These are phyloP conservation scores for Amazona guildingii DNA, from an alignment of 2,113 vertebrate species.

Conservation along the genomic window DNA sequence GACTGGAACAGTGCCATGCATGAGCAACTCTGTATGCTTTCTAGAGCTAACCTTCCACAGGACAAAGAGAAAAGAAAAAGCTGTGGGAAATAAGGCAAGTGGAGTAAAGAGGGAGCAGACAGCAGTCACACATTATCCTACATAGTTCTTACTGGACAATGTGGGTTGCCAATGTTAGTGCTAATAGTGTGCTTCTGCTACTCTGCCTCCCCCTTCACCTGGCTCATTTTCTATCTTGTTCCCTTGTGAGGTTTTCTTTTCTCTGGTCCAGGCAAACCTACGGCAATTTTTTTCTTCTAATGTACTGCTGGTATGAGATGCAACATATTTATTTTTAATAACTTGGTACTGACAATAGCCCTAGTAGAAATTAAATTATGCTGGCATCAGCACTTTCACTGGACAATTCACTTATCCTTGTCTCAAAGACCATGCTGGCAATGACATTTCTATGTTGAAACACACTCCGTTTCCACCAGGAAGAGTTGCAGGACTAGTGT, in stretches of 20 bases:
- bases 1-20: background rate
- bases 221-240: background rate
- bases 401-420: background rate
- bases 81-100: background rate
- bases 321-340: constrained; percentile 41
- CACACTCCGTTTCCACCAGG: background rate
- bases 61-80: background rate
- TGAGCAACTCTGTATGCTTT: background rate
- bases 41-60: background rate
- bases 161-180: background rate
- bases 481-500: background rate
- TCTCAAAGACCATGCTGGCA: background rate
- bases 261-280: background rate
- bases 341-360: constrained; percentile 18
- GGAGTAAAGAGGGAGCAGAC: background rate
- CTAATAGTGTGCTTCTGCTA: background rate
- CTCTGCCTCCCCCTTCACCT: background rate
- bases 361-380: constrained; percentile 13
- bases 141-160: background rate
- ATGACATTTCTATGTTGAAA: background rate
- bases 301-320: background rate
- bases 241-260: background rate
- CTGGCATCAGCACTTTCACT: background rate
- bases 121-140: background rate
- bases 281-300: background rate